phyloP scores from a whole-genome alignment of 2,113 vertebrate genomes.

The Brevimyrus niger region DNA sequence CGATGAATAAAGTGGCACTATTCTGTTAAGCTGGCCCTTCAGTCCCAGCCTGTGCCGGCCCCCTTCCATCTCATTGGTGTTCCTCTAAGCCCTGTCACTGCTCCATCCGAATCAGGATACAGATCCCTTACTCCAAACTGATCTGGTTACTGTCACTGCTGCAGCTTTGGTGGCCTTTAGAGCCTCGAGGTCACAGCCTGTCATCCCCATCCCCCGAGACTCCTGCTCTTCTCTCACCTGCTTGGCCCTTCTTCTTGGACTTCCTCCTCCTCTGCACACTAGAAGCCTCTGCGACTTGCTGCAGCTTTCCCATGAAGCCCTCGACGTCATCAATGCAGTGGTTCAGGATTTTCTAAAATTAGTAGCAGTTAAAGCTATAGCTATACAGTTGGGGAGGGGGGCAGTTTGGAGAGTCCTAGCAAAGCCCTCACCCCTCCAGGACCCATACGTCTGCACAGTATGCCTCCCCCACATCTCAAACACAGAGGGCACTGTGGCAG shows the following conservation, averaged over 20 bases:
- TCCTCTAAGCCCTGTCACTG: neutral
- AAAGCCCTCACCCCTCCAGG: neutral
- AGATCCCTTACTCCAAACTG: neutral
- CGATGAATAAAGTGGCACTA: neutral
- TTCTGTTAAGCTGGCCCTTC: neutral
- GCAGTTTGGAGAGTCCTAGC: neutral
- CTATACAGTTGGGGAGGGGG: neutral
- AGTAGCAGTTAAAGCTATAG: neutral
- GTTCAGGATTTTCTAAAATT: constrained; percentile 70
- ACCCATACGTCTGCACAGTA: neutral
- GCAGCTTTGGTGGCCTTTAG: neutral
- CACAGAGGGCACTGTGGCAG: neutral
- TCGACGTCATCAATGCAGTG: constrained; percentile 78
- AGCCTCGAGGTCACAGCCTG: neutral
- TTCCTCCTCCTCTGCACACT: constrained; percentile 50
- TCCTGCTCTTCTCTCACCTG: constrained; percentile 27
- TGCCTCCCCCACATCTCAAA: neutral
- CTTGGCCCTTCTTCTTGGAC: constrained; percentile 31
- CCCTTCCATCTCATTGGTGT: neutral
- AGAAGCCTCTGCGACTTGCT: constrained; percentile 69
- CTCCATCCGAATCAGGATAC: neutral
- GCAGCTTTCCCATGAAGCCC: constrained; percentile 64
- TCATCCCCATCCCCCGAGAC: neutral
- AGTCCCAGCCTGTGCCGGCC: neutral
- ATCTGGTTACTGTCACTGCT: neutral